Percentiles rank a stretch among this genome's conserved stretches.
Evolutionary conservation across 2,797 vertebrate genomes (phyloP).

Genomic region (Coranthus polyacanthus): DNA sequence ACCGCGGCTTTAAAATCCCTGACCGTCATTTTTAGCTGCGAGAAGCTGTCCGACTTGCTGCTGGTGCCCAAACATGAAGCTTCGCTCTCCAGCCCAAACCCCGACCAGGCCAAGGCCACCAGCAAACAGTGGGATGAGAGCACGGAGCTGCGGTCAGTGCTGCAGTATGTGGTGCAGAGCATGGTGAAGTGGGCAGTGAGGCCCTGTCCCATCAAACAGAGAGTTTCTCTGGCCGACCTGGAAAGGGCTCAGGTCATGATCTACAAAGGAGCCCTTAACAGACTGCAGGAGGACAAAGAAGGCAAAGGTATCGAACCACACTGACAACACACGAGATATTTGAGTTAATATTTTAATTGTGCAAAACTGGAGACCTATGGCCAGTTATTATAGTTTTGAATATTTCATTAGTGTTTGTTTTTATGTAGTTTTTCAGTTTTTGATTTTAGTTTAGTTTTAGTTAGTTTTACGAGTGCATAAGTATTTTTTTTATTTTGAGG

Average conservation of each 20-base stretch:
- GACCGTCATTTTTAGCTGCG: constrained; percentile 83
- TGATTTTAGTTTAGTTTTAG: no score
- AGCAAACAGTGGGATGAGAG: constrained; percentile 75
- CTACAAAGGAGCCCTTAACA: constrained; percentile 84
- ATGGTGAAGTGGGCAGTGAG: constrained; percentile 90
- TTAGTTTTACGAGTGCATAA: no score
- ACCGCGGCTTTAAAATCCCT: constrained; percentile 86
- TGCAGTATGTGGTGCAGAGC: constrained; percentile 88
- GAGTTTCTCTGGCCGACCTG: constrained; percentile 82
- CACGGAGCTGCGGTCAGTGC: constrained; percentile 82
- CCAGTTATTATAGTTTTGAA: no score
- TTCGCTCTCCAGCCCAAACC: constrained; percentile 57
- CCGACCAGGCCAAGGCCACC: constrained; percentile 63
- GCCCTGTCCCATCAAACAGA: constrained; percentile 87
- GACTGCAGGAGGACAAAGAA: constrained; percentile 81
- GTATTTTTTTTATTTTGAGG: no score
- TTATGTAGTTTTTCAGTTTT: no score
- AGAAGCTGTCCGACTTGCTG: constrained; percentile 85
- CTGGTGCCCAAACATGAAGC: constrained; percentile 72
- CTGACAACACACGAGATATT: no score
- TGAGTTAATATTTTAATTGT: no score
- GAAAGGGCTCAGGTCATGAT: constrained; percentile 89
- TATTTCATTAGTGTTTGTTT: no score
- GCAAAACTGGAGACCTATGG: no score
- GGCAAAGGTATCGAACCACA: constrained; percentile 81